These are phyloP conservation scores for Coecobrya sp. DNA, from an alignment of 2,888 invertebrate species.

Conservation along the genomic window DNA sequence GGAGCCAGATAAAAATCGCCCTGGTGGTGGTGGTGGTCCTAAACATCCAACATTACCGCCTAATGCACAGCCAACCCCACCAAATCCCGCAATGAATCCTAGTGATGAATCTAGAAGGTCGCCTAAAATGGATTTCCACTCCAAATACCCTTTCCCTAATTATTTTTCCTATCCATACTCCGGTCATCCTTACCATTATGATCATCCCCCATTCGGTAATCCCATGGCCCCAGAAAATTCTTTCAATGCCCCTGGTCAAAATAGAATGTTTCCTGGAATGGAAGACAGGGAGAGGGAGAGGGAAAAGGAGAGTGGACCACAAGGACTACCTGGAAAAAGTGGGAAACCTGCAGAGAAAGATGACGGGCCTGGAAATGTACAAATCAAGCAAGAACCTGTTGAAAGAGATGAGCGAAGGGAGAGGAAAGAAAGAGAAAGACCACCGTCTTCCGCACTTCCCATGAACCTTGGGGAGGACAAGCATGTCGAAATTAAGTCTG, in stretches of 20 bases:
- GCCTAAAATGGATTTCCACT: slow-evolving; percentile 85
- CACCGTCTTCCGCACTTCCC: slow-evolving; percentile 57
- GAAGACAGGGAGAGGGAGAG: slow-evolving; percentile 73
- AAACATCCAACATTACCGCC: slow-evolving; percentile 81
- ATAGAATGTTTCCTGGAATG: slow-evolving; percentile 80
- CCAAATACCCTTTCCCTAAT: slow-evolving; percentile 85
- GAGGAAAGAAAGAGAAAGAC: slow-evolving; percentile 73
- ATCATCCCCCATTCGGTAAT: slow-evolving; percentile 83
- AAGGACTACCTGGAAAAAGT: slow-evolving; percentile 41
- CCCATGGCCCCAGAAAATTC: slow-evolving; percentile 80
- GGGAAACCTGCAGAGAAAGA: slow-evolving; percentile 78
- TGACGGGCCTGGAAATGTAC: slow-evolving; percentile 66
- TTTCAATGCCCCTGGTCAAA: slow-evolving; percentile 73
- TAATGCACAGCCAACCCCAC: slow-evolving; percentile 72
- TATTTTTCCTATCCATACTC: slow-evolving; percentile 84
- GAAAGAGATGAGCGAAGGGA: slow-evolving; percentile 80
- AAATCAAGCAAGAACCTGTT: slow-evolving; percentile 86
- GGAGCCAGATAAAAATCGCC: slow-evolving; percentile 67
- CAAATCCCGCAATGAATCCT: slow-evolving; percentile 37
- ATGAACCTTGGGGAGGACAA: slow-evolving; percentile 78
- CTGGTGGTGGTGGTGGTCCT: slow-evolving; percentile 63
- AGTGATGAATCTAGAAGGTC: slow-evolving; percentile 82
- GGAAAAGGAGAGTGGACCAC: slow-evolving; percentile 48
- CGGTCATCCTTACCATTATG: slow-evolving; percentile 83
- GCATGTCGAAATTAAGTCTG: slow-evolving; percentile 80